phyloP scores from a whole-genome alignment of 2,888 invertebrate species.

The Lapara coniferarum region DNA sequence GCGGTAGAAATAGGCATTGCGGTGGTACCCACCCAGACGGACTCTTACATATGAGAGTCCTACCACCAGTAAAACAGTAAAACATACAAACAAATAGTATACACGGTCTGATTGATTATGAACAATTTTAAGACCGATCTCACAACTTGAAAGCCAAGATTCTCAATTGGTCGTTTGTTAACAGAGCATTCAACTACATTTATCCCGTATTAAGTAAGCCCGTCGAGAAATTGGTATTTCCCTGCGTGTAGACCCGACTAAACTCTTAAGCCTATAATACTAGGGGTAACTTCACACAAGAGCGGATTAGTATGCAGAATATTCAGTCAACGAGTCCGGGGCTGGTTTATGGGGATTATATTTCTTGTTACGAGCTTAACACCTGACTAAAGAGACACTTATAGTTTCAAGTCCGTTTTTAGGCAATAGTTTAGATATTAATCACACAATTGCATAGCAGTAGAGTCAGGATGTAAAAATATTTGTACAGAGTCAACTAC shows the following conservation, averaged over 20 bases:
- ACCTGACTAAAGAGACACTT: neutral
- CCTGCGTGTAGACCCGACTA: neutral
- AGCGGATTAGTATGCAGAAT: slow-evolving; percentile 10
- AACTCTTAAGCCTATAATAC: slow-evolving; percentile 3
- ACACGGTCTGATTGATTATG: neutral
- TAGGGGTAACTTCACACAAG: slow-evolving; percentile 11
- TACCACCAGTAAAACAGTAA: too few species aligned
- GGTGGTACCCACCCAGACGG: too few species aligned
- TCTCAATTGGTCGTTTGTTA: neutral
- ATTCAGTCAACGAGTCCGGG: neutral
- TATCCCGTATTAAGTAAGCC: neutral
- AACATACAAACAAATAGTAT: neutral
- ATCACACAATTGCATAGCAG: too few species aligned
- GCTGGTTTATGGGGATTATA: slow-evolving; percentile 10
- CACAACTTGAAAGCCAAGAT: neutral
- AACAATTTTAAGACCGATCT: neutral
- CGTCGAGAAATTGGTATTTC: too few species aligned
- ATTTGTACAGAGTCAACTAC: too few species aligned
- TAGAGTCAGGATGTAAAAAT: too few species aligned
- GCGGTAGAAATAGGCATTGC: too few species aligned
- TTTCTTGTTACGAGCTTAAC: neutral
- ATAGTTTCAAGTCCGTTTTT: too few species aligned
- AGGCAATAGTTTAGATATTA: too few species aligned
- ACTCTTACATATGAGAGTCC: too few species aligned
- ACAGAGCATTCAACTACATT: neutral